Base-by-base conservation (phyloP, 2,113 vertebrate genomes). In the Microcebus murinus region DNA sequence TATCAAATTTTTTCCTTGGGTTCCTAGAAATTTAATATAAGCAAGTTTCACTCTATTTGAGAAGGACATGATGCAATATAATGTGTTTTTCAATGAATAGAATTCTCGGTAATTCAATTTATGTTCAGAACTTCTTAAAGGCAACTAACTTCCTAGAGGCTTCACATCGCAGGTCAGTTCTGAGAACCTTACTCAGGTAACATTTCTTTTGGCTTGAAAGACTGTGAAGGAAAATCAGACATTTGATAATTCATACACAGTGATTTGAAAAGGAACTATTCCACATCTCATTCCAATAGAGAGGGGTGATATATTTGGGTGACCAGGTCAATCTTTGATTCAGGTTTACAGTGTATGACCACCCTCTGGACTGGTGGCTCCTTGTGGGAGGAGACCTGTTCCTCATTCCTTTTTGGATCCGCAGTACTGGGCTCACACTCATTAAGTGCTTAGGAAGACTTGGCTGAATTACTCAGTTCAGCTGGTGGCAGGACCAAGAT, bases 1-100 rank as follows among this genome's bases (percentile, higher is more conserved):
- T 97, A 98, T 97, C 97, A 96, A 96, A 96, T 98, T 97, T 98
- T 98, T 97, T 97, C 95, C 95, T 96, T 1, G 25, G 92, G 96
- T 97, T 97, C 96, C 96, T 92, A 97, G 97, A 98, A 98, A 98
- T 98, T 98, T 97, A 98, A 98, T 98, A 98, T 97, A 98, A 97
- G 96, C 97, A 97, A 98, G 97, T 98, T 98, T 98, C 97, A 98
- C 97, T 98, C 97, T 97, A 97, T 98, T 97, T 97, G 98, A 97
- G 96, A 98, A 97, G 95, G 94, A 97, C 98, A 98, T 97, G 98
- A 97, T 98, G 96, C 97, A 98, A 97, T 98, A 98, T 98, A 98
- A 98, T 97, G 97, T 96, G 95, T 97, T 98, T 98, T 98, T 97
- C 98, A 92, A 98, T 98, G 97, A 98, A 97, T 98, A 98, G 97